Base-by-base conservation (phyloP, 2,888 invertebrate species). In the Patella ulyssiponensis region DNA sequence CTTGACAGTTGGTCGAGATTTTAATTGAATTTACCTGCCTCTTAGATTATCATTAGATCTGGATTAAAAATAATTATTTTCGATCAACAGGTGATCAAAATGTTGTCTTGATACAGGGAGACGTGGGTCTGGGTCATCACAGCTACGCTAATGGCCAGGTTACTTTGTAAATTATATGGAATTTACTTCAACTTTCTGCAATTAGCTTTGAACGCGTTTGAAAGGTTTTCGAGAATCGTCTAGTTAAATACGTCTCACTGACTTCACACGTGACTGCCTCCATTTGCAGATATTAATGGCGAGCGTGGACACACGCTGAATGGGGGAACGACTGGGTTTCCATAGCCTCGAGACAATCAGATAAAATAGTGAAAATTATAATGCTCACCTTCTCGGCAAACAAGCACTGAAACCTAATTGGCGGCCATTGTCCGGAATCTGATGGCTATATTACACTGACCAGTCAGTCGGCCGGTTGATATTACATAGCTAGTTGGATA, bases 111-210 rank as follows among this genome's bases (percentile, higher is more conserved):
- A 44, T 44, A 44, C 9, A 44, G 44, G 9, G 44, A 9, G 1
- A 44, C 44, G 44, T 1, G 9, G 44, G 44, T 9, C 44, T 44
- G 44, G 44, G 44, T 44, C 44, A 44, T 44, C 44, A 44, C 44
- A 9, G 44, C 44, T 44, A 44, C 44, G 9, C 44, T 44, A 44
- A 44, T 44, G 44, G 44, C 44, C 44, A 44, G 44, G 44, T 44
- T 44, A 44, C 44, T 44, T 44, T 44, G 44, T 23, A 64, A 64
- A 64, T 64, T 64, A 64, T 15, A 64, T 64, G 64, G 23, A 64
- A 64, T 64, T 64, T 64, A 23, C 64, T 64, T 64, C 64, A 64
- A 20, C 64, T 64, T 64, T 64, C 64, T 64, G 64, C 64, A 64
- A 64, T 64, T 64, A 64, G 64, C 64, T 64, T 20, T 64, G 64